Evolutionary conservation across 2,888 invertebrate genomes (phyloP), one percentile per base, ranked within the genome.

Genomic region (Stenodema calcarata): DNA sequence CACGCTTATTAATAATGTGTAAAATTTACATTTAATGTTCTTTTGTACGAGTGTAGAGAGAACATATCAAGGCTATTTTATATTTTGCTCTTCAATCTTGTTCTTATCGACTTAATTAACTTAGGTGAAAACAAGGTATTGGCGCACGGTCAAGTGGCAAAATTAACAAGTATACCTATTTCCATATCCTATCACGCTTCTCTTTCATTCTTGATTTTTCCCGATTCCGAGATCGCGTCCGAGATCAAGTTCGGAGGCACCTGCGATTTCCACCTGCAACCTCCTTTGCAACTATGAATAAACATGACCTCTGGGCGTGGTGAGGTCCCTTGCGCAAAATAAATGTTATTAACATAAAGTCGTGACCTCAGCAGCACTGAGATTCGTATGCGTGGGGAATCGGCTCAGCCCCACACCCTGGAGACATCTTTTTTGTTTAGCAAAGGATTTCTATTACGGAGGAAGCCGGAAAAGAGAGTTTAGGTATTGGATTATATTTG

Each of bases 191-290:
- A 18, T 35, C 35, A 35, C 12, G 23, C 7, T 35, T 35, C 35
- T 35, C 7, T 35, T 35, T 35, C 35, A 30, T 30, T 18, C 73
- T 35, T 73, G n/a, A n/a, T 73, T 73, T 73, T 73, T 73, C 14
- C 35, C 73, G 3, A 35, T 73, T 18, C 73, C 30, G 73, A 73
- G 73, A 73, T 73, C 30, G 73, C 35, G 41, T 35, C 73, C 7
- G n/a, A 73, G 73, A 73, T 35, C 35, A 73, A 41, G 41, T 73
- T 18, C 73, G 73, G 73, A 73, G 73, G 73, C 73, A 73, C 73
- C 73, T 73, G 73, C 35, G 73, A 73, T 73, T 73, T 73, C 44
- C 78, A 78, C 78, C 78, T 78, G 78, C 78, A 47, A 42, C 78
- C 47, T 78, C 47, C 78, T 44, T 14, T 16, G 27, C 27, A 78